phyloP scores from a whole-genome alignment of 2,113 vertebrate species.

The Bujurquina vittata region DNA sequence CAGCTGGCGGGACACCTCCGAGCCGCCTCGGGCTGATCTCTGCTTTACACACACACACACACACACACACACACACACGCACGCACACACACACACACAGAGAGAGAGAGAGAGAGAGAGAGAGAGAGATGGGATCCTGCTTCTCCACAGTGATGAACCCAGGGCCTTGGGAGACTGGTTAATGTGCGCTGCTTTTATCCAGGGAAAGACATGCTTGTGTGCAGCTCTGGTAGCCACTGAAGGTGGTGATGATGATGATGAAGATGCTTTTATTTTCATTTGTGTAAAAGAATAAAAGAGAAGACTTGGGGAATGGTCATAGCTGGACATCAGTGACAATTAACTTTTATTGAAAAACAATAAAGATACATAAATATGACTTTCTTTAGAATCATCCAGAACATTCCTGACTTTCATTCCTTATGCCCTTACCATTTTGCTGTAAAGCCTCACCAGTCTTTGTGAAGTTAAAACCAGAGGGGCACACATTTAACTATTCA shows the following conservation, averaged over 20 bases:
- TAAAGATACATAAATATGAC: not conserved
- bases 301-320: not conserved
- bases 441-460: conserved; percentile 36
- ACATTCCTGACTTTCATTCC: conserved; percentile 21
- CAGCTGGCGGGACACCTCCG: conserved; percentile 81
- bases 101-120: conserved; percentile 15
- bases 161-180: conserved; percentile 52
- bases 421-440: conserved; percentile 27
- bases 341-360: not conserved
- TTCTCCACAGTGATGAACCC: conserved; percentile 53
- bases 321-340: not conserved
- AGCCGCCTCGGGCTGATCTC: conserved; percentile 70
- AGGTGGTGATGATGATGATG: not conserved
- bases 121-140: conserved; percentile 28
- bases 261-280: not conserved
- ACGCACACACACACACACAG: too few species aligned
- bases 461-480: conserved; percentile 66
- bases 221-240: conserved; percentile 18
- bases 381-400: not conserved
- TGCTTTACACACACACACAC: conserved; percentile 49
- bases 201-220: conserved; percentile 20
- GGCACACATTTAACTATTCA: conserved; percentile 77
- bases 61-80: not conserved
- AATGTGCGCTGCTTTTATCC: conserved; percentile 31
- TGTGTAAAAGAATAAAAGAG: not conserved